Percentiles rank a stretch among this genome's conserved stretches.
phyloP scores from a whole-genome alignment of 2,113 vertebrate species.

The Erinaceus europaeus region DNA sequence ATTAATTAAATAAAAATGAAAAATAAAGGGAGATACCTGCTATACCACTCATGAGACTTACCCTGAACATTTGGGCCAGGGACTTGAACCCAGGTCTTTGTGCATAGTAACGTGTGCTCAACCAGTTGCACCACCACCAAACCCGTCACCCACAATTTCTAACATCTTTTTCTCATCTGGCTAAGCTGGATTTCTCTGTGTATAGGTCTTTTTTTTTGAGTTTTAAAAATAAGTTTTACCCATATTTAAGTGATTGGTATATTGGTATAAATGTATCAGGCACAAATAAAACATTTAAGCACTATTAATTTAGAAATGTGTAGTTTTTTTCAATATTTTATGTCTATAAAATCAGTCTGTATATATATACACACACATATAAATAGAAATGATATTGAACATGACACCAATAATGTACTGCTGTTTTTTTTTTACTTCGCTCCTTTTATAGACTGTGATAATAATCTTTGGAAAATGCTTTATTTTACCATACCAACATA shows the following conservation, averaged over 20 bases:
- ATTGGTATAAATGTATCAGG: neutral
- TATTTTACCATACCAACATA: conserved; percentile 58
- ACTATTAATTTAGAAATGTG: conserved; percentile 14
- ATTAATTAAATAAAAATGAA: no score
- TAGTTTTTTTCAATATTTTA: conserved; percentile 4
- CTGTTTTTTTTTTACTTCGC: neutral
- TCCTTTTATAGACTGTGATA: conserved; percentile 30
- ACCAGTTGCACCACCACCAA: no score
- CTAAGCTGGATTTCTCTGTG: neutral
- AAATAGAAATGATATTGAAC: neutral
- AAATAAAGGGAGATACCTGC: no score
- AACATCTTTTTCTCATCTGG: neutral
- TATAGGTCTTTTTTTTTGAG: no score
- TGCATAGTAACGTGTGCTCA: no score
- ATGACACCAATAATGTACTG: neutral
- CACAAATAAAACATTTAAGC: conserved; percentile 27
- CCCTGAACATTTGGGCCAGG: no score
- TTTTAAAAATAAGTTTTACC: conserved; percentile 16
- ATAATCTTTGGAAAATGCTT: conserved; percentile 65
- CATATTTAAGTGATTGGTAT: neutral
- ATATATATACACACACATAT: neutral
- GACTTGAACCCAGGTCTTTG: no score
- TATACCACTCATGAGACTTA: no score
- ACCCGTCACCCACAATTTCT: neutral
- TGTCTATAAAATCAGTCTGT: conserved; percentile 31